Percentiles rank a stretch among this genome's conserved stretches.
phyloP scores from a whole-genome alignment of 2,888 invertebrate genomes.

The Neuroscelio doddi region DNA sequence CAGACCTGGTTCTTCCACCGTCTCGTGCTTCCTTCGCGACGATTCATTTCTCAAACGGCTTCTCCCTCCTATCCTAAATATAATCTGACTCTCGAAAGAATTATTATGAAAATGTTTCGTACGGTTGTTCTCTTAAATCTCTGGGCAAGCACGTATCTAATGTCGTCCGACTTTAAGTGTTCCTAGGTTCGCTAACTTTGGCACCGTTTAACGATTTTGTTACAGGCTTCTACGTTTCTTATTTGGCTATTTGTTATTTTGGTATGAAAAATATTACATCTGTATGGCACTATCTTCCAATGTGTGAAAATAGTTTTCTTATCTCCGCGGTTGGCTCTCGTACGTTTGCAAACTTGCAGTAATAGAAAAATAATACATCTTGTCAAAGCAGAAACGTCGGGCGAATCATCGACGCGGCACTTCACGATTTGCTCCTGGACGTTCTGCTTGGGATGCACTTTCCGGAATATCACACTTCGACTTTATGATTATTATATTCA shows the following conservation, averaged over 20 bases:
- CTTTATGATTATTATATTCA: constrained; percentile 10
- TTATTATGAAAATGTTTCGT: too few species aligned
- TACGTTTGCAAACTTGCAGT: constrained; percentile 3
- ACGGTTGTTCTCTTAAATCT: too few species aligned
- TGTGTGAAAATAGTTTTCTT: constrained; percentile 20
- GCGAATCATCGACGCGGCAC: constrained; percentile 16
- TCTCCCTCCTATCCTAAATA: background rate
- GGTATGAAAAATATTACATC: constrained; percentile 16
- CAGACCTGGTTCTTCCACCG: background rate
- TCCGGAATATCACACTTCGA: constrained; percentile 15
- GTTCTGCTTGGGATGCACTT: constrained; percentile 30
- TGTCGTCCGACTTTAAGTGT: too few species aligned
- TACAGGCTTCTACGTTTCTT: too few species aligned
- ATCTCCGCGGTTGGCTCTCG: constrained; percentile 13
- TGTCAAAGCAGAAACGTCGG: background rate
- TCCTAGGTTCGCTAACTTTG: too few species aligned
- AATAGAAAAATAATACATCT: constrained; percentile 29
- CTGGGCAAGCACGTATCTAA: too few species aligned
- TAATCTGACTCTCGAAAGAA: too few species aligned
- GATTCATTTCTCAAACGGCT: background rate
- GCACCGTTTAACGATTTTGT: too few species aligned
- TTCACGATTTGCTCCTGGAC: constrained; percentile 24
- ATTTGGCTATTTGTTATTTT: background rate
- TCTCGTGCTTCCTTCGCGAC: constrained; percentile 1
- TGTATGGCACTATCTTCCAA: constrained; percentile 5